Base-by-base conservation (phyloP, 2,113 vertebrate species). In the Copsychus sechellarum region DNA sequence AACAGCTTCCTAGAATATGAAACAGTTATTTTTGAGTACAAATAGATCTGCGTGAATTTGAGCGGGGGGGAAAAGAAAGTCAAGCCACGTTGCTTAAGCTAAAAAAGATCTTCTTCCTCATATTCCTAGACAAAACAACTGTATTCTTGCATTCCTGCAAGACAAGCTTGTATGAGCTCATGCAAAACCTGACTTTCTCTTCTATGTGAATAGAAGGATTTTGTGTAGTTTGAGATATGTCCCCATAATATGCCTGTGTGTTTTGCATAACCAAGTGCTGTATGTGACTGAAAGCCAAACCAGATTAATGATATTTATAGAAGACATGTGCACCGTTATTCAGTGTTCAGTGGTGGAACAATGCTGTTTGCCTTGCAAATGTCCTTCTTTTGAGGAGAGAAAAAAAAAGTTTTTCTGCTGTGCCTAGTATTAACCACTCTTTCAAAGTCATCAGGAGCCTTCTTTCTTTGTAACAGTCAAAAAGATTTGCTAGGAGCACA, bases 81-180 rank as follows among this genome's bases (percentile, higher is more conserved):
- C 42, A 74, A 61, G 40, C 23, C 23, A 33, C 40, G 24, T 66
- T 61, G 24, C n/a, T 70, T 51, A 70, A 74, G 11, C 51, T 79
- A 34, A 74, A 73, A 74, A 61, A 66, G 29, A 51, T 11, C 8
- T 61, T 51, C 9, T 40, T 7, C 33, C 3, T 90, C 10, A 5
- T 43, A 8, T 40, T 81, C 22, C 10, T 24, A 56, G 36, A 69
- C 54, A 67, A 48, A 76, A 21, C 6, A 71, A 54, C 36, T 38
- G 14, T 33, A 4, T 80, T 76, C 24, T 81, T 81, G 25, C 21
- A 24, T 79, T 73, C 24, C 69, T 81, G 15, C 21, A 26, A 6
- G 36, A 20, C 0, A 7, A 47, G 29, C 29, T 87, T 0, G 1
- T 43, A 38, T 14, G 45, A 40, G 60, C 40, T 51, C n/a, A 11